Evolutionary conservation across 2,888 invertebrate species (phyloP).

Genomic region (Scaptomyza caliginosa): DNA sequence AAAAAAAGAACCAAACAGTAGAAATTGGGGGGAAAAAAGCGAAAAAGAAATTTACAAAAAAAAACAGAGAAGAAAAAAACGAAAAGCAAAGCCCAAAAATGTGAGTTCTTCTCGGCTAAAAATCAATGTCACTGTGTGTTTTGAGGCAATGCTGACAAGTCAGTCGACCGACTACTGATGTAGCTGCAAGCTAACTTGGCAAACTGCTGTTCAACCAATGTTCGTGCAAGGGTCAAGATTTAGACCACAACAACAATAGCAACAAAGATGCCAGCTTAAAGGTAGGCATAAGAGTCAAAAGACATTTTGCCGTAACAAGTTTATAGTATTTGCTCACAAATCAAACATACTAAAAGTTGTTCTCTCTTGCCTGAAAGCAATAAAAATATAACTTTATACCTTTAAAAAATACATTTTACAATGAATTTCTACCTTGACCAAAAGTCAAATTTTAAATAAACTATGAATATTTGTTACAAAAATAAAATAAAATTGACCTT

Average conservation of each 20-base stretch:
- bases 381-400: too few relatives aligned
- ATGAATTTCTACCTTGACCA: too few relatives aligned
- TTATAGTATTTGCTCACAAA: too few relatives aligned
- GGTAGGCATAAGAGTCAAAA: slow-evolving; percentile 40
- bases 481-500: too few relatives aligned
- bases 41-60: slow-evolving; percentile 2
- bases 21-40: not conserved
- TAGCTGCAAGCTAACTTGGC: not conserved
- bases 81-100: slow-evolving; percentile 34
- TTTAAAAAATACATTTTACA: too few relatives aligned
- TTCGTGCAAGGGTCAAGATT: slow-evolving; percentile 43
- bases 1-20: not conserved
- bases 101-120: slow-evolving; percentile 49
- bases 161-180: slow-evolving; percentile 11
- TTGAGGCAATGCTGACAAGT: slow-evolving; percentile 46
- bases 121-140: slow-evolving; percentile 65
- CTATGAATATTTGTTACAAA: too few relatives aligned
- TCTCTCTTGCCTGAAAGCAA: too few relatives aligned
- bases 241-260: slow-evolving; percentile 44
- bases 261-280: slow-evolving; percentile 6
- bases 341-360: too few relatives aligned
- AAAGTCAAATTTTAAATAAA: too few relatives aligned
- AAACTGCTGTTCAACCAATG: slow-evolving; percentile 8
- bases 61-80: slow-evolving; percentile 9
- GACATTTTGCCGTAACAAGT: too few relatives aligned